Base-by-base conservation (phyloP, 2,888 invertebrate genomes). In the Caenorhabditis afra region DNA sequence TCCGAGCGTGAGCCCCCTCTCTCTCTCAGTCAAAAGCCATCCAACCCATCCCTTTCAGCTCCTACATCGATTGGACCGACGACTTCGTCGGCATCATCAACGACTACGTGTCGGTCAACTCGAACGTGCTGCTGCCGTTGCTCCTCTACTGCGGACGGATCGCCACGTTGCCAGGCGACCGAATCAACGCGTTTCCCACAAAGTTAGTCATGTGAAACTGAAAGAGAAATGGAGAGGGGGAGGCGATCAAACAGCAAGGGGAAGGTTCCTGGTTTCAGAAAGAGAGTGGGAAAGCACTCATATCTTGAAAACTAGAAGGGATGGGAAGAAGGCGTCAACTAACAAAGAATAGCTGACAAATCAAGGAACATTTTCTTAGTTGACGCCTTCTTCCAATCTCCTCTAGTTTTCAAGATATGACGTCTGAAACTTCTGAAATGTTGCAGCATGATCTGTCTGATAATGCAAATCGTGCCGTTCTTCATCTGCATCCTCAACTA, bases 381-480 rank as follows among this genome's bases (percentile, higher is more conserved):
- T n/a, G n/a, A n/a, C n/a, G n/a, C n/a, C n/a, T n/a, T n/a, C 16
- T 47, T 47, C 3, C 18, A n/a, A n/a, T n/a, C n/a, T n/a, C n/a
- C n/a, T n/a, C n/a, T n/a, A n/a, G n/a, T n/a, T n/a, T n/a, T n/a
- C n/a, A n/a, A n/a, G n/a, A n/a, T n/a, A n/a, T n/a, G n/a, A n/a
- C n/a, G n/a, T n/a, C n/a, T n/a, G n/a, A n/a, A n/a, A n/a, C n/a
- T n/a, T n/a, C n/a, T n/a, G n/a, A n/a, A n/a, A n/a, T n/a, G n/a
- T n/a, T 81, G 58, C 71, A 84, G 84, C 49, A 79, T 77, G 50
- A 75, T 84, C 18, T 84, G 82, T 39, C 22, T 79, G 1, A 79
- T 84, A 49, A 77, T 84, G 50, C 84, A 84, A 74, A 70, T 84
- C 14, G 64, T 84, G 37, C 84, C 84, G 20, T 82, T 82, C 65